Conservation (phyloP, 2,888 invertebrate species). For the Drosophila helvetica region DNA sequence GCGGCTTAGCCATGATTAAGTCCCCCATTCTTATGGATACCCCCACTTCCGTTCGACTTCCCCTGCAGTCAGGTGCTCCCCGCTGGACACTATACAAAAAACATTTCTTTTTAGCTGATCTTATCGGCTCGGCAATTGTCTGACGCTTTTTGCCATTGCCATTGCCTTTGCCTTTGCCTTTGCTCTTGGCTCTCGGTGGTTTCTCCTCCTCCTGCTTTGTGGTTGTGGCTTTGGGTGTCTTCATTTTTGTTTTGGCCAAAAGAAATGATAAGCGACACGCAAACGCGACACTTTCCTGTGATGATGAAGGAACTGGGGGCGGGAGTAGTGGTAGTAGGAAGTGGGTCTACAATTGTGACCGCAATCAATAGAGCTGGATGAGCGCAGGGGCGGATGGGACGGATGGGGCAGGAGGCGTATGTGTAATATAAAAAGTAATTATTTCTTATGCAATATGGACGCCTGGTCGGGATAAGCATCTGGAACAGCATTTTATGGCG, state of each 20-base stretch:
- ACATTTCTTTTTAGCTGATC: conserved; percentile 64
- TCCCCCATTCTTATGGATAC: conserved; percentile 15
- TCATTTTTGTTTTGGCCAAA: conserved; percentile 56
- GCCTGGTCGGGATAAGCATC: conserved; percentile 66
- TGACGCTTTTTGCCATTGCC: conserved; percentile 60
- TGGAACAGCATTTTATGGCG: conserved; percentile 77
- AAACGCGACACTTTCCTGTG: conserved; percentile 42
- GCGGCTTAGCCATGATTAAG: conserved; percentile 60
- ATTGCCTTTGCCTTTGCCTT: not conserved
- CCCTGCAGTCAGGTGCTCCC: conserved; percentile 34
- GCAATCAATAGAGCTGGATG: conserved; percentile 74
- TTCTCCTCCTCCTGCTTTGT: conserved; percentile 16
- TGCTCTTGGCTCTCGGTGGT: too few species aligned
- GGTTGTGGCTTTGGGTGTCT: conserved; percentile 61
- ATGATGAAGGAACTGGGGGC: conserved; percentile 2
- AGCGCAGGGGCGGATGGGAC: conserved; percentile 20
- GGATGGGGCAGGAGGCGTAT: conserved; percentile 56
- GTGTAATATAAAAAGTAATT: conserved; percentile 78
- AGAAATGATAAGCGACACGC: conserved; percentile 74
- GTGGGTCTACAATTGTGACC: conserved; percentile 10
- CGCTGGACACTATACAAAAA: conserved; percentile 42
- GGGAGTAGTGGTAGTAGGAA: not conserved
- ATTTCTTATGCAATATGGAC: conserved; percentile 75
- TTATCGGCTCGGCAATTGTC: conserved; percentile 73
- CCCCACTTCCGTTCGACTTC: not conserved